Evolutionary conservation across 2,113 vertebrate species (phyloP).

Genomic region (Halcyon malimbica): DNA sequence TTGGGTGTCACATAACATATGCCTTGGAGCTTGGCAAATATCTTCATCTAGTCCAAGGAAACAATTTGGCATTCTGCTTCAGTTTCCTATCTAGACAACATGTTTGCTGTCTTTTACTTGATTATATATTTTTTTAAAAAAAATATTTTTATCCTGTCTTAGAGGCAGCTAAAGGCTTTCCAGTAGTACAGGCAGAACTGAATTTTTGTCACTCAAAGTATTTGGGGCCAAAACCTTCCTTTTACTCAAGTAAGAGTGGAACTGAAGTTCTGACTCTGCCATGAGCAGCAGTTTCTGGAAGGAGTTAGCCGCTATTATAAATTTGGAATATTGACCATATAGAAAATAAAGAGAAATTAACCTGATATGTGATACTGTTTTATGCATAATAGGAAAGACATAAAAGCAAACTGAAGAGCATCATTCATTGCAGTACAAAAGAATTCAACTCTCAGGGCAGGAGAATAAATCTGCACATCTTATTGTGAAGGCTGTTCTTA

Average conservation of each 20-base stretch:
- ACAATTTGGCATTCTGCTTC: not conserved
- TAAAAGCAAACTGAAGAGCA: not conserved
- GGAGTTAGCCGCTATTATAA: not conserved
- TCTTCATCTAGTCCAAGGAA: not conserved
- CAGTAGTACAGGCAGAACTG: not conserved
- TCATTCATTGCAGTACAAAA: not conserved
- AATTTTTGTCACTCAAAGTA: rapidly evolving
- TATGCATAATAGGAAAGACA: not conserved
- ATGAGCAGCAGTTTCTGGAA: not conserved
- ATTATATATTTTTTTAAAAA: not conserved
- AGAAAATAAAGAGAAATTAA: not conserved
- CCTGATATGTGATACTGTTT: not conserved
- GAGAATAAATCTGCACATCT: not conserved
- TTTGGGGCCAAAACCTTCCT: not conserved
- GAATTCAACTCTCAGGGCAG: rapidly evolving
- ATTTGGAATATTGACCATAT: not conserved
- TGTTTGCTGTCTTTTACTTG: not conserved
- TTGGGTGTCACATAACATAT: not conserved
- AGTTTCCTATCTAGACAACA: not conserved
- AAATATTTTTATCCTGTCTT: not conserved
- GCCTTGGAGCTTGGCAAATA: not conserved
- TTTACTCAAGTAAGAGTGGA: rapidly evolving
- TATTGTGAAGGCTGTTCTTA: not conserved
- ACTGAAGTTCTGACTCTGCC: not conserved
- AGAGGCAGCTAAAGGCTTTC: not conserved